These are phyloP conservation scores for Paramuricea clavata DNA, from an alignment of 92 coral and sea anemone genomes.

Conservation along the genomic window DNA sequence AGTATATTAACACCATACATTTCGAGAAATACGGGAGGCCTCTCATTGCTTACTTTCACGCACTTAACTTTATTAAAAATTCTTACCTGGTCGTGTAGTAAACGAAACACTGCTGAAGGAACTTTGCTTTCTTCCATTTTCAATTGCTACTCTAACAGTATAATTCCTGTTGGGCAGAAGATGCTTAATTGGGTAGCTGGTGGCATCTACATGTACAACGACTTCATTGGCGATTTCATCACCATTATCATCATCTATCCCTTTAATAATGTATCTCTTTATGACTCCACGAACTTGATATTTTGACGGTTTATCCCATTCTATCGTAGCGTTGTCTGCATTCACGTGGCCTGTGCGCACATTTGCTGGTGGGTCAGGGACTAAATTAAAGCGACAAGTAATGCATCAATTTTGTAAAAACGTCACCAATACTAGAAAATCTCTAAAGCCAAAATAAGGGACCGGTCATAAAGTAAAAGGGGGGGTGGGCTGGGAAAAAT, in stretches of 20 bases:
- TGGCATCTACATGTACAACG: not conserved
- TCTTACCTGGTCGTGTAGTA: constrained; percentile 32
- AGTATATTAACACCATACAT: not conserved
- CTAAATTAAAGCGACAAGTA: constrained; percentile 17
- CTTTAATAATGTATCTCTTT: constrained; percentile 18
- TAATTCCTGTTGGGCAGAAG: constrained; percentile 29
- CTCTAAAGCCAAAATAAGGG: too few species aligned
- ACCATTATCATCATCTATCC: not conserved
- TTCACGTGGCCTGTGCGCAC: not conserved
- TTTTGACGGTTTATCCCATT: constrained; percentile 23
- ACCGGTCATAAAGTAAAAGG: too few species aligned
- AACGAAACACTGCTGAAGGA: constrained; percentile 5
- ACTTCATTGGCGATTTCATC: not conserved
- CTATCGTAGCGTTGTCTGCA: constrained; percentile 22
- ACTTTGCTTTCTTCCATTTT: constrained; percentile 11
- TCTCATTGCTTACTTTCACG: not conserved
- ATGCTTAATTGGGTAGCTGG: not conserved
- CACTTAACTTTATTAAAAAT: not conserved
- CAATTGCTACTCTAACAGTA: not conserved
- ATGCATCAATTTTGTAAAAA: not conserved
- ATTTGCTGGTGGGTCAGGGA: not conserved
- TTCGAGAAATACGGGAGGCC: not conserved
- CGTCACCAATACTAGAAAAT: too few species aligned
- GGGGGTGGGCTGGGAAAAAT: too few species aligned
- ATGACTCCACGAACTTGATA: constrained; percentile 26